These are phyloP conservation scores for Galerucella nymphaeae DNA, from an alignment of 2,888 invertebrate species.

Conservation along the genomic window DNA sequence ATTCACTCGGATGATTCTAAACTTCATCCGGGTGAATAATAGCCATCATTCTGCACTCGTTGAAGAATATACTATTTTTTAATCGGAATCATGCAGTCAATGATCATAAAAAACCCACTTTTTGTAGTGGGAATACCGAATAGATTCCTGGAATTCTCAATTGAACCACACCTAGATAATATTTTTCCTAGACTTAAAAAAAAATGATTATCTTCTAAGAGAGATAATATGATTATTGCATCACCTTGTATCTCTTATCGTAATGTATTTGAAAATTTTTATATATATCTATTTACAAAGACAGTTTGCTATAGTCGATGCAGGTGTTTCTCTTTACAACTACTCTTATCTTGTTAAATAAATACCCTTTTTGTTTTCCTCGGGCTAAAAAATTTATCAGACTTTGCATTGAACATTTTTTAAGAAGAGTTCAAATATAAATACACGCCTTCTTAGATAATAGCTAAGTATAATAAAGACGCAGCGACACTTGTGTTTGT, in stretches of 20 bases:
- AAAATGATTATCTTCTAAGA: not conserved
- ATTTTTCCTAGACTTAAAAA: not conserved
- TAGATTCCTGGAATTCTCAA: no score
- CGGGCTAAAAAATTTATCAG: conserved; percentile 25
- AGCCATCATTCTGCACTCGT: no score
- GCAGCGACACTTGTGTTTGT: conserved; percentile 22
- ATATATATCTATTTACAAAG: not conserved
- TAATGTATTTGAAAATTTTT: not conserved
- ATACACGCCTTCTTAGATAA: conserved; percentile 33
- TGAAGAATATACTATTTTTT: no score
- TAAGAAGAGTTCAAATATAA: conserved; percentile 15
- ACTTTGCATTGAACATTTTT: conserved; percentile 38
- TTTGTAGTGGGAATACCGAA: not conserved
- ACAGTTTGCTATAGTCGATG: conserved; percentile 10
- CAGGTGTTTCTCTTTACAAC: conserved; percentile 35
- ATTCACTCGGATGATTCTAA: no score
- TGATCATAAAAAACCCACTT: no score
- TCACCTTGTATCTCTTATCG: not conserved
- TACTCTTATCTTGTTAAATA: conserved; percentile 34
- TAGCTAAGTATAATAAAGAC: conserved; percentile 30
- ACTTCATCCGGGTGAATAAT: no score
- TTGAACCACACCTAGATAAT: no score
- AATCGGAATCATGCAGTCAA: no score
- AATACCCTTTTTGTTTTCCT: conserved; percentile 39
- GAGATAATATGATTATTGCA: not conserved